Evolutionary conservation across 2,797 vertebrate genomes (phyloP).

Genomic region (Poliocrania exsul): DNA sequence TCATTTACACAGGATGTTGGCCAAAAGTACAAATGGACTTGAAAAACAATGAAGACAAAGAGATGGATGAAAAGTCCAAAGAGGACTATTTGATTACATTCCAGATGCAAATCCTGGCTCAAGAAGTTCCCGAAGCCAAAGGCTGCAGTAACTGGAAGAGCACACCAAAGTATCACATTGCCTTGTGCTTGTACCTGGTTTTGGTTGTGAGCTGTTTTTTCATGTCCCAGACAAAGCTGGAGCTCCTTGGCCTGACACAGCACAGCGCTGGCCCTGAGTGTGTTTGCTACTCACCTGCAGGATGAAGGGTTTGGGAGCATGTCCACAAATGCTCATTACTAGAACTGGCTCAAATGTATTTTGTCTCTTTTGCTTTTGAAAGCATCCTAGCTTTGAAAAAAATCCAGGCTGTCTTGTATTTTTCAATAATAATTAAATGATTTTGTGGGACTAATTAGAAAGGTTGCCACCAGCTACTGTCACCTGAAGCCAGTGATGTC

Average conservation of each 20-base stretch:
- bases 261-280: neutral
- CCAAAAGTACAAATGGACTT: neutral
- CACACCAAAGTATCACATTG: neutral
- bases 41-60: neutral
- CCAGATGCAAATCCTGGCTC: constrained; percentile 28
- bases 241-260: neutral
- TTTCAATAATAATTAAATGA: neutral
- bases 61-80: neutral
- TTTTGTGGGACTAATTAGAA: neutral
- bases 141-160: neutral
- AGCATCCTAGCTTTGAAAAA: neutral
- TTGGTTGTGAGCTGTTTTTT: neutral
- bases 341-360: neutral
- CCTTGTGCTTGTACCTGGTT: neutral
- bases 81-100: neutral
- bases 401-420: neutral
- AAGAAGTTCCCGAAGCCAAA: neutral
- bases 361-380: neutral
- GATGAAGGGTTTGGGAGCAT: neutral
- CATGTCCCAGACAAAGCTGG: neutral
- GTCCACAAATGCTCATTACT: neutral
- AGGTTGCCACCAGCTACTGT: neutral
- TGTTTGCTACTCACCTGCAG: neutral
- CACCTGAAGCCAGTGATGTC: neutral
- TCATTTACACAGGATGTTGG: neutral